These are phyloP conservation scores for Ptiloglossa arizonensis DNA, from an alignment of 1,140 invertebrate species.

Conservation along the genomic window DNA sequence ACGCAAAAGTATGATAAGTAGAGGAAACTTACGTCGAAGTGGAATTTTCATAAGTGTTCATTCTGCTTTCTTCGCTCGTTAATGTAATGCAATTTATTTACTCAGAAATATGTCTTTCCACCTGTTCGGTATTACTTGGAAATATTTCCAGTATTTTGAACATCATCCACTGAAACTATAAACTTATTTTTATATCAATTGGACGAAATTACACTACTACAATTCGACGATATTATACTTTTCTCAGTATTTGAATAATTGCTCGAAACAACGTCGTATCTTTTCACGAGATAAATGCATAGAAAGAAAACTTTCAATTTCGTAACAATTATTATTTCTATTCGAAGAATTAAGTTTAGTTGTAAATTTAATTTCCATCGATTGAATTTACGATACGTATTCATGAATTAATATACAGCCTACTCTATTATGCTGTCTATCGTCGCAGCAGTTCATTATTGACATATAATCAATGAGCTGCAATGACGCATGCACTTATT, in stretches of 20 bases:
- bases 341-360: not conserved
- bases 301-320: not conserved
- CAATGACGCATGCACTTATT: not conserved
- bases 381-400: not conserved
- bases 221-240: too few species aligned
- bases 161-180: too few species aligned
- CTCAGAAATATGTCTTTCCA: too few species aligned
- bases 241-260: not conserved
- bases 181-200: not conserved
- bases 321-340: not conserved
- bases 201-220: too few species aligned
- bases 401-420: slow-evolving; percentile 13
- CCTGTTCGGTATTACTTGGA: too few species aligned
- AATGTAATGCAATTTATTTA: too few species aligned
- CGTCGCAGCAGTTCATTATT: slow-evolving; percentile 3
- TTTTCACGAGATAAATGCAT: not conserved
- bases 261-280: not conserved
- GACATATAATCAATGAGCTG: slow-evolving; percentile 40
- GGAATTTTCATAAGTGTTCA: too few species aligned
- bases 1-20: too few species aligned
- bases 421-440: slow-evolving; percentile 18
- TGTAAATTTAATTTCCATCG: not conserved
- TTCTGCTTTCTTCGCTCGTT: too few species aligned
- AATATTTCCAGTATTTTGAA: too few species aligned
- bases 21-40: too few species aligned